Conservation (phyloP, 2,888 invertebrate species). For the Laothoe populi region DNA sequence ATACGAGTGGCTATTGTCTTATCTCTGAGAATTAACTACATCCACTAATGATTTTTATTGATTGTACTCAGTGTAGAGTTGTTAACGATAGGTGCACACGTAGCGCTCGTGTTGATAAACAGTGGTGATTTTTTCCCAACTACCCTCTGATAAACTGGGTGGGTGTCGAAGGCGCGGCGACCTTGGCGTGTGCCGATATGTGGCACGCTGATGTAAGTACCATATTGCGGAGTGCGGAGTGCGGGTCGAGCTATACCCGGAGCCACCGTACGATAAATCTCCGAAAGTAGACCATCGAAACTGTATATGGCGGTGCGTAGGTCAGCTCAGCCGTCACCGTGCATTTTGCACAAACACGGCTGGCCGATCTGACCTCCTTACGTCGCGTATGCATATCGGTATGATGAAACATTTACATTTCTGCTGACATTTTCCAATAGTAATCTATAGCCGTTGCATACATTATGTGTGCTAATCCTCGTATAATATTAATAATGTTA, state of each 20-base stretch:
- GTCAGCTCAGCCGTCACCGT: conserved; percentile 43
- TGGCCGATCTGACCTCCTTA: conserved; percentile 46
- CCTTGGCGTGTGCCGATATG: conserved; percentile 22
- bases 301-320: conserved; percentile 52
- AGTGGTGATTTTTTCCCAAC: background rate
- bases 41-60: conserved; percentile 13
- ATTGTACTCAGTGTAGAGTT: conserved; percentile 2
- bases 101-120: conserved; percentile 1
- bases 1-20: conserved; percentile 64
- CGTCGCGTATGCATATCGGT: conserved; percentile 27
- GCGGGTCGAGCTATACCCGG: conserved; percentile 8
- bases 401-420: conserved; percentile 25
- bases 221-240: background rate
- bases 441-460: conserved; percentile 19
- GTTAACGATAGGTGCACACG: conserved; percentile 18
- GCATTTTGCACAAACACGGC: conserved; percentile 44
- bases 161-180: conserved; percentile 8
- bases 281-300: conserved; percentile 42
- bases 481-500: conserved; percentile 12
- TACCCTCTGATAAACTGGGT: conserved; percentile 12
- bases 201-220: conserved; percentile 15
- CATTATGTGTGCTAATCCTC: conserved; percentile 19
- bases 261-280: conserved; percentile 24
- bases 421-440: conserved; percentile 25
- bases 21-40: conserved; percentile 56